Evolutionary conservation across 2,797 vertebrate species (phyloP).

Genomic region (Enteromius anoplus): DNA sequence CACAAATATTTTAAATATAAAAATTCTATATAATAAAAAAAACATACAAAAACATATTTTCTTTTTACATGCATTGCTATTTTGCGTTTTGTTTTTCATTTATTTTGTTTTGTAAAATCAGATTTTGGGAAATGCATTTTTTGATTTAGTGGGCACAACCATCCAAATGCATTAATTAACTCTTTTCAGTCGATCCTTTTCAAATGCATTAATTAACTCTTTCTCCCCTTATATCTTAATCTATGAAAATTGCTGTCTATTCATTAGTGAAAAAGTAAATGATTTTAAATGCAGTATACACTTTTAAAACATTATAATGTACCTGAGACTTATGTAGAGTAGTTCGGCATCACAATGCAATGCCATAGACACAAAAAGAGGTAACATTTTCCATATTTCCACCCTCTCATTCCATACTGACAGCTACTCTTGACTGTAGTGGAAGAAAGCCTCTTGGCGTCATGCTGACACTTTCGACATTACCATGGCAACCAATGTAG

Average conservation of each 20-base stretch:
- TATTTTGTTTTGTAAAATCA: background rate
- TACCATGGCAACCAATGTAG: constrained; percentile 2
- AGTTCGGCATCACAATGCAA: background rate
- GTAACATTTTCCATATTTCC: background rate
- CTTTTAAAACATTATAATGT: background rate
- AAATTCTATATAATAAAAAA: background rate
- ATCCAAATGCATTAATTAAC: background rate
- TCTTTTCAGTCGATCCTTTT: too few species aligned
- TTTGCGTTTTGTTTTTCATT: background rate
- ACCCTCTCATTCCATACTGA: background rate
- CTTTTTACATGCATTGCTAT: background rate
- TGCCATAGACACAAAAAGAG: background rate
- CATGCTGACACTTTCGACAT: background rate
- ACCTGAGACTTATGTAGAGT: background rate
- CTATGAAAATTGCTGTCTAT: background rate
- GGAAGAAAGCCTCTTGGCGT: constrained; percentile 1
- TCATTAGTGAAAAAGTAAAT: background rate
- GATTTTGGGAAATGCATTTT: background rate
- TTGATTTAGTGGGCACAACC: background rate
- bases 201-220: too few species aligned
- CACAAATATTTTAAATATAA: background rate
- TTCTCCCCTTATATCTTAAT: background rate
- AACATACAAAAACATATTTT: background rate
- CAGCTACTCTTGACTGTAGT: background rate
- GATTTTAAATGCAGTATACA: background rate